Evolutionary conservation across 2,113 vertebrate species (phyloP), one percentile per base, ranked within the genome.

Genomic region (Sylvietta virens): DNA sequence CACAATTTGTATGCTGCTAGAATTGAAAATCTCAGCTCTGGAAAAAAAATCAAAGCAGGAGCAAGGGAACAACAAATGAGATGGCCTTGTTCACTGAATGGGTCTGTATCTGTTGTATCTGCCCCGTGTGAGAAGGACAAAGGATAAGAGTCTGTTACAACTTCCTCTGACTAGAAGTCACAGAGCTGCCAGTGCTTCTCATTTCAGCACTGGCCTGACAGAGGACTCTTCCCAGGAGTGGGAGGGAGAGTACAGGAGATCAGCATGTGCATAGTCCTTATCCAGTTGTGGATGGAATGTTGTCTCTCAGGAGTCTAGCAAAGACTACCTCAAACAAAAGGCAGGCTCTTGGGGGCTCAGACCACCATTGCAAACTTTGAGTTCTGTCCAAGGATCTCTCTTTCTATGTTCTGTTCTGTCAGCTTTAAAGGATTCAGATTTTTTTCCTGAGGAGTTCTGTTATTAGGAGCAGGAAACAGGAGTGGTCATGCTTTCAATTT

Each of bases 401-500:
- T 3, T 69, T 13, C 31, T 73, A 4, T 3, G 13, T 6, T 42
- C 12, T 40, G 42, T 24, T 39, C 22, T 58, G 33, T 44, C n/a
- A 80, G 7, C 8, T 83, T 67, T 39, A 56, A 67, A 45, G 16
- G 10, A 1, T 62, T 67, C 58, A 21, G 17, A 3, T 35, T 27
- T 26, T 33, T 48, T 57, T 5, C 2, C 3, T 13, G 8, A 13
- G 60, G 33, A 58, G 77, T 37, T 61, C 48, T 80, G 31, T 24
- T 35, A 21, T 48, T 83, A 42, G 23, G 60, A 86, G 37, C 24
- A 88, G 35, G 33, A 91, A 81, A 78, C 80, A 91, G 51, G 54
- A 90, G 17, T 70, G 56, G 40, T 70, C 85, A 82, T 77, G 56
- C 86, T 94, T 95, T 76, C 51, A 90, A 71, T 86, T 94, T 92